Evolutionary conservation across 2,888 invertebrate species (phyloP).

Genomic region (Nebria brevicollis): DNA sequence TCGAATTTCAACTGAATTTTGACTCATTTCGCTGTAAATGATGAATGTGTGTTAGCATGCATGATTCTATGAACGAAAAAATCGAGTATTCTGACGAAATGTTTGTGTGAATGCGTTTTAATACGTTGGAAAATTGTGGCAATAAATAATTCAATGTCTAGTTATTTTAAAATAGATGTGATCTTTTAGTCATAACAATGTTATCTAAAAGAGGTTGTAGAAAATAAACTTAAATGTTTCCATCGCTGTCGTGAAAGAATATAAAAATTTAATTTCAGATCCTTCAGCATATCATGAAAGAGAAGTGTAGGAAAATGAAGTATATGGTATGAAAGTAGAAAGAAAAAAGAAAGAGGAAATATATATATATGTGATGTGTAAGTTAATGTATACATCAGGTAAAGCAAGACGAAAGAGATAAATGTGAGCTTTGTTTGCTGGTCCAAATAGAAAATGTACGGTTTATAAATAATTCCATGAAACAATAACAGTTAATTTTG

Average conservation of each 20-base stretch:
- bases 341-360: not conserved
- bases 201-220: not conserved
- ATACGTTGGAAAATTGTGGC: not conserved
- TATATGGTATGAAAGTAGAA: not conserved
- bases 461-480: constrained; percentile 37
- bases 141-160: not conserved
- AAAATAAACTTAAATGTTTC: not conserved
- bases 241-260: not conserved
- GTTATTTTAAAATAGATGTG: not conserved
- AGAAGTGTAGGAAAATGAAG: not conserved
- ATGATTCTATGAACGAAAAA: no score
- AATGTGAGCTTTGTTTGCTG: constrained; percentile 28
- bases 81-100: no score
- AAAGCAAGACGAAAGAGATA: constrained; percentile 18
- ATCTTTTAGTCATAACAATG: not conserved
- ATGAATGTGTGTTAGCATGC: no score
- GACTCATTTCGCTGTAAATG: not conserved
- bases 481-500: constrained; percentile 45
- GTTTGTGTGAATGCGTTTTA: not conserved
- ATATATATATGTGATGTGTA: not conserved
- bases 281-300: not conserved
- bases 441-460: constrained; percentile 34
- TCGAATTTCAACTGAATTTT: not conserved
- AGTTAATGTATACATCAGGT: not conserved
- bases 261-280: not conserved